phyloP scores from a whole-genome alignment of 2,113 vertebrate species.

The Ptychochromis oligacanthus region DNA sequence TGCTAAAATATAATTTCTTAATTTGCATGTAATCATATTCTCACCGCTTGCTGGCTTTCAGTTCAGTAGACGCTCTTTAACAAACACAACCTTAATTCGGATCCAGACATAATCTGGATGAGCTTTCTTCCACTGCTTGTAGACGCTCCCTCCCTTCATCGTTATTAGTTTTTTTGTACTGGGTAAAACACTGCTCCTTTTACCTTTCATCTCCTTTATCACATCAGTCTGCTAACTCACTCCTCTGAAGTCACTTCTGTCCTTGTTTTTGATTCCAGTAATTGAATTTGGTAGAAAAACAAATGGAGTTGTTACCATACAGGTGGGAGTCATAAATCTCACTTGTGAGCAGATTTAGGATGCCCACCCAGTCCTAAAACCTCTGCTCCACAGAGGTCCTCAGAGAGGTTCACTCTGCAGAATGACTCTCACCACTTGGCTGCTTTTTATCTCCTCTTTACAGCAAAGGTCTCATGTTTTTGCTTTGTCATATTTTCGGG shows the following conservation, averaged over 20 bases:
- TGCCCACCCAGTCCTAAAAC: conserved; percentile 59
- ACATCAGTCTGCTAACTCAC: conserved; percentile 45
- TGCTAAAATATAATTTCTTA: not conserved
- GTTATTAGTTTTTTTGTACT: conserved; percentile 37
- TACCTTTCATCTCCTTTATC: conserved; percentile 72
- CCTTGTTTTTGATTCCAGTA: conserved; percentile 64
- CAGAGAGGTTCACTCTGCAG: conserved; percentile 14
- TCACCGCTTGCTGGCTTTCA: not conserved
- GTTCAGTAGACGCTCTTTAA: not conserved
- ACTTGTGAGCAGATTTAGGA: conserved; percentile 62
- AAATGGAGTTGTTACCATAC: conserved; percentile 41
- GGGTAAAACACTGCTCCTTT: conserved; percentile 22
- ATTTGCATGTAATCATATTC: not conserved
- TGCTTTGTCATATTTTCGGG: conserved; percentile 42
- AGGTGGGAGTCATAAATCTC: conserved; percentile 52
- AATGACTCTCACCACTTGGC: not conserved
- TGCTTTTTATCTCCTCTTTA: conserved; percentile 63
- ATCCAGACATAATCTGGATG: conserved; percentile 5
- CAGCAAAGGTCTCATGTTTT: conserved; percentile 26
- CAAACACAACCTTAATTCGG: not conserved
- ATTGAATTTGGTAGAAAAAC: conserved; percentile 74
- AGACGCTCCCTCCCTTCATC: not conserved
- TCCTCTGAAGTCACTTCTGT: conserved; percentile 55
- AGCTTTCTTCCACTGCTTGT: not conserved
- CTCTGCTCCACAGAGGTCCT: conserved; percentile 9